Base-by-base conservation (phyloP, 1,140 invertebrate species). In the Periplaneta americana region DNA sequence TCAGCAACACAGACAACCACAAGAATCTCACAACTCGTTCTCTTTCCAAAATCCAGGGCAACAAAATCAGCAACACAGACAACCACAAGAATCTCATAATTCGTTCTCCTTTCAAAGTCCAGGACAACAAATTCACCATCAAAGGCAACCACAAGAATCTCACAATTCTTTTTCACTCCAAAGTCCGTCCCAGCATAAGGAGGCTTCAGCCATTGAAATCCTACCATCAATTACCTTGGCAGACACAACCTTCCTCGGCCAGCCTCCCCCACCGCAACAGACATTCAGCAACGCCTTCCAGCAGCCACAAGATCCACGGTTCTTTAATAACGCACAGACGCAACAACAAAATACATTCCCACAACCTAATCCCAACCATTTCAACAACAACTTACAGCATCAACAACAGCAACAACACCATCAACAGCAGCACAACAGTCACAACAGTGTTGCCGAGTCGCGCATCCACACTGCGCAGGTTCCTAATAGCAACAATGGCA, bases 1-100 rank as follows among this genome's bases (percentile, higher is more conserved):
- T n/a, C n/a, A n/a, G n/a, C 81, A 74, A 48, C 84, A 83, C 74
- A 81, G 83, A 33, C 84, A 84, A 79, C 34, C 28, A 33, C 48
- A n/a, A 0, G 48, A 13, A 66, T n/a, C 13, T 66, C 48, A 66
- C 22, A 28, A 28, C 28, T 66, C 48, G 11, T 28, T 28, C 48
- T 1, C n/a, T 66, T 66, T n/a, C 22, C 48, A 66, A 66, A 11
- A 22, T 9, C 48, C 48, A n/a, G n/a, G n/a, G n/a, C n/a, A n/a
- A n/a, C n/a, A n/a, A n/a, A n/a, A n/a, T n/a, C n/a, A n/a, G n/a
- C 81, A 74, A 48, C 84, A 83, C 74, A 81, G 83, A 33, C 84
- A 84, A 79, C 34, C 28, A 33, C 48, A n/a, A 0, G 48, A 13
- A 66, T n/a, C 13, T 66, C 48, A 66, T 8, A 28, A 28, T 66